Evolutionary conservation across 2,797 vertebrate genomes (phyloP), one percentile per base, ranked within the genome.

Genomic region (Melanotaenia trifasciata): DNA sequence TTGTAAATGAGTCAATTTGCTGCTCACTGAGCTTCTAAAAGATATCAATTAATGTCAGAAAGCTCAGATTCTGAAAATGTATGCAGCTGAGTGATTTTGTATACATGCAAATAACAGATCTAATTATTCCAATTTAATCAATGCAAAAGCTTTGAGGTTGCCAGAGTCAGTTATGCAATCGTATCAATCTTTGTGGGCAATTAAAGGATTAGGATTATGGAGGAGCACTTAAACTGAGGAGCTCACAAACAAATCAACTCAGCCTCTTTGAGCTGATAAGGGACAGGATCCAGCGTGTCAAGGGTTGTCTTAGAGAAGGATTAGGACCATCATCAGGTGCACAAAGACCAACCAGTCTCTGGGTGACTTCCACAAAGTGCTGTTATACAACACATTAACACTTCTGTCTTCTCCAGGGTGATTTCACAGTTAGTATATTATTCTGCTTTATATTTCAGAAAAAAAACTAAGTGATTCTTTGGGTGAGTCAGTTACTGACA

Each of bases 181-280:
- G 36, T 59, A 54, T 86, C 63, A 64, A 62, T 80, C 74, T 83
- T 69, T 56, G 59, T 67, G 70, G 64, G 84, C 85, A 85, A 82
- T 91, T 86, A 88, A 88, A 82, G 84, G 91, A 78, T 87, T 70
- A 70, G 78, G 83, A 84, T 88, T 88, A 87, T 75, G 74, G 79
- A 78, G 70, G 69, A 81, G 83, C 87, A 88, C 86, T 91, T 86
- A 84, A 85, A 88, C 61, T 36, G 66, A 85, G 71, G 67, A 62
- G 43, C 60, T 50, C 66, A 79, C 60, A 74, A 87, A 75, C 81
- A 86, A 90, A 90, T 87, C 64, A 90, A 76, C 78, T 86, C 63
- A 72, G 22, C 45, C 78, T 68, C 57, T 74, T 70, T 61, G 81
- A 84, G 76, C 58, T 72, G 70, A 64, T 81, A 89, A 73, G 76